Evolutionary conservation across 2,888 invertebrate species (phyloP).

Genomic region (Himalopsyche anomala): DNA sequence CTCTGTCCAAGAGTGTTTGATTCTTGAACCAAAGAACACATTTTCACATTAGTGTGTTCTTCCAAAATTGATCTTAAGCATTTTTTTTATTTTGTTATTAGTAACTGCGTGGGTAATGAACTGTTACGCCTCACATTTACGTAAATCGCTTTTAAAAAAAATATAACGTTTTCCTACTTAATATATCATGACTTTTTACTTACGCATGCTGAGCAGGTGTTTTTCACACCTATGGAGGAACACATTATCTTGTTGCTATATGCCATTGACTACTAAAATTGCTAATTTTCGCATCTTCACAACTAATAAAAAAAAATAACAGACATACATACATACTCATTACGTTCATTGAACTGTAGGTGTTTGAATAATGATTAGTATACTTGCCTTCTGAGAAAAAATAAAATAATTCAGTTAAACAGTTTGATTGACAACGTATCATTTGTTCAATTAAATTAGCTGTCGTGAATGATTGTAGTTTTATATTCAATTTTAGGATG

Average conservation of each 20-base stretch:
- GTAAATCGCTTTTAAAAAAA: background rate
- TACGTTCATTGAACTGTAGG: background rate
- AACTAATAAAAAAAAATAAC: background rate
- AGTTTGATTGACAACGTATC: no score
- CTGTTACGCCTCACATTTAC: no score
- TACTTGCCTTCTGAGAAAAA: background rate
- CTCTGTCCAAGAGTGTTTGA: no score
- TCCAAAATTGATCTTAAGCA: no score
- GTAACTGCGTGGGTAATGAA: no score
- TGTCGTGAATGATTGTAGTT: no score
- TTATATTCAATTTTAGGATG: no score
- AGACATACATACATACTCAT: background rate
- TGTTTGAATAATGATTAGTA: background rate
- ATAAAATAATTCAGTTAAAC: no score
- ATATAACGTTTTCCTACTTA: background rate
- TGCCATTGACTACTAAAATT: background rate
- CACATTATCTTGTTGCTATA: background rate
- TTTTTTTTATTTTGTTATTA: no score
- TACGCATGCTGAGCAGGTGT: background rate
- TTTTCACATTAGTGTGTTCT: no score
- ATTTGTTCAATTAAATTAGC: no score
- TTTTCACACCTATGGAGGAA: background rate
- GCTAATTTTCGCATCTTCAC: background rate
- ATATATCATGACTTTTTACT: background rate
- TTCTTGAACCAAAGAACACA: no score